Evolutionary conservation across 2,888 invertebrate genomes (phyloP).

Genomic region (Mellilla xanthometata): DNA sequence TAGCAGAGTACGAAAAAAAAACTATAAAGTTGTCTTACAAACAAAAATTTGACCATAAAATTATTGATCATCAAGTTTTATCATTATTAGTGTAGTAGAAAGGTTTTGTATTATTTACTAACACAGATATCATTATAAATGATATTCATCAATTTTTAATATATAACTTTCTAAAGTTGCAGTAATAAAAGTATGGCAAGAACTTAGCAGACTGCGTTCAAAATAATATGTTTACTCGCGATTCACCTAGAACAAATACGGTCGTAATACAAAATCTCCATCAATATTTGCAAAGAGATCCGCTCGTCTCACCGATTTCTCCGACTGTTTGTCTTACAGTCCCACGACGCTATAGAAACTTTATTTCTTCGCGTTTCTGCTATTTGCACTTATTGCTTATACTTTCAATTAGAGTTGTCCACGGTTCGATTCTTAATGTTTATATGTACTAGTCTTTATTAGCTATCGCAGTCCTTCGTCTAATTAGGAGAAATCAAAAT

Average conservation of each 20-base stretch:
- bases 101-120: too few species aligned
- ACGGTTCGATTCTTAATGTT: conserved; percentile 1
- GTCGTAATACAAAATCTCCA: conserved; percentile 4
- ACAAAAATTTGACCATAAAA: too few species aligned
- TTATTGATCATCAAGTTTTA: too few species aligned
- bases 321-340: conserved; percentile 26
- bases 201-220: neutral
- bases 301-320: conserved; percentile 9
- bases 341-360: conserved; percentile 23
- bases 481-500: neutral
- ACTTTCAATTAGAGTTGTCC: conserved; percentile 17
- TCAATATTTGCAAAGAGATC: conserved; percentile 13
- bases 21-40: too few species aligned
- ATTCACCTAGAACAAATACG: conserved; percentile 13
- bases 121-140: too few species aligned
- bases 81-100: too few species aligned
- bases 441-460: neutral
- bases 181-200: too few species aligned
- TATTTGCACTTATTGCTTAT: conserved; percentile 12
- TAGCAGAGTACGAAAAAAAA: too few species aligned
- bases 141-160: too few species aligned
- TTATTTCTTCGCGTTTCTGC: conserved; percentile 14
- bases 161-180: too few species aligned
- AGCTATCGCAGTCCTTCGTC: neutral
- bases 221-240: conserved; percentile 9